Evolutionary conservation across 2,113 vertebrate genomes (phyloP).

Genomic region (Phoxinus phoxinus): DNA sequence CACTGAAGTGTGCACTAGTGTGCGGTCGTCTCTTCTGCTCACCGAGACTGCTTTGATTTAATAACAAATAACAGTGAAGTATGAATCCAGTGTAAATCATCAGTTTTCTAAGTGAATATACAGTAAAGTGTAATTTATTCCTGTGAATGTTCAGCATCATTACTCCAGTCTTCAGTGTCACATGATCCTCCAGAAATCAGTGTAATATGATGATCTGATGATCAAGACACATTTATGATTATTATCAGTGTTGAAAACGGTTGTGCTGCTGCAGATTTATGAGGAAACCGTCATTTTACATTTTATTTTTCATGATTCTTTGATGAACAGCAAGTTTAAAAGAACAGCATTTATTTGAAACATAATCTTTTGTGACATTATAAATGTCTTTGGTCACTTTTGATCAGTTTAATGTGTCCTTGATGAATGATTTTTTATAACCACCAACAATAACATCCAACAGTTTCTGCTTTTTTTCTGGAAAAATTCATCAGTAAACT

Average conservation of each 20-base stretch:
- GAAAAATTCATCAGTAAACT: not conserved
- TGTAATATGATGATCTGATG: not conserved
- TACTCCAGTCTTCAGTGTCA: not conserved
- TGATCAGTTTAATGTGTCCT: not conserved
- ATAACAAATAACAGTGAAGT: not conserved
- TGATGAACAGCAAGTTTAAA: not conserved
- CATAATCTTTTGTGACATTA: not conserved
- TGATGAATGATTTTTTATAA: too few species aligned
- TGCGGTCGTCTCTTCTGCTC: not conserved
- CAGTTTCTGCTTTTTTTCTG: not conserved
- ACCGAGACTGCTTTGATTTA: not conserved
- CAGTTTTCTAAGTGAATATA: not conserved
- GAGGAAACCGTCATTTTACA: not conserved
- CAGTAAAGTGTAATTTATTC: not conserved
- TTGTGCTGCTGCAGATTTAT: too few species aligned
- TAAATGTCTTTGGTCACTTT: not conserved
- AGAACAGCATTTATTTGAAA: not conserved
- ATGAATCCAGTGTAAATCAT: not conserved
- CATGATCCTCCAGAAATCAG: not conserved
- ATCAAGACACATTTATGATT: not conserved
- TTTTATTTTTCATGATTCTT: not conserved
- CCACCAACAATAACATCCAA: not conserved
- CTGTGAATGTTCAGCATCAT: not conserved
- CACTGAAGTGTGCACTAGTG: not conserved
- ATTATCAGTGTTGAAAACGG: not conserved